These are phyloP conservation scores for Macquaria ambigua DNA, from an alignment of 2,113 vertebrate genomes.

Conservation along the genomic window DNA sequence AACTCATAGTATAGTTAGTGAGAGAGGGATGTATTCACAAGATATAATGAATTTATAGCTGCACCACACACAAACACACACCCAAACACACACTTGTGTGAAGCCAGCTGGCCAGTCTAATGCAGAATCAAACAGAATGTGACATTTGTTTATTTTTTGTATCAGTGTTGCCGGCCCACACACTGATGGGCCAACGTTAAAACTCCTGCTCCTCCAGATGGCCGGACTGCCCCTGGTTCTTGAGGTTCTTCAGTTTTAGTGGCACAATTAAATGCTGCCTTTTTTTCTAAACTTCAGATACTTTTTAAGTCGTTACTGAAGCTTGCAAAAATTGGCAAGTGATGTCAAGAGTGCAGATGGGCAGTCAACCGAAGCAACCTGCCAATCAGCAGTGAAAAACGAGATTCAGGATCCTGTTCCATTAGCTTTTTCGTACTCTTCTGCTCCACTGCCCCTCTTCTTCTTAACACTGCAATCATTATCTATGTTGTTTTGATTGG, in stretches of 20 bases:
- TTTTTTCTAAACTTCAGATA: slow-evolving; percentile 7
- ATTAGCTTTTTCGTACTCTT: background rate
- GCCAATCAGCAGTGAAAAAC: slow-evolving; percentile 32
- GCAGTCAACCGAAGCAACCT: slow-evolving; percentile 29
- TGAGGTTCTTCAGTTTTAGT: slow-evolving; percentile 27
- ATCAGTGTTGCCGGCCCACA: slow-evolving; percentile 1
- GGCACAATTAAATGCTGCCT: slow-evolving; percentile 1
- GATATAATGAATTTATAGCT: slow-evolving; percentile 17
- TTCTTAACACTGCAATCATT: slow-evolving; percentile 7
- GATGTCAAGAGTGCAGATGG: slow-evolving; percentile 10
- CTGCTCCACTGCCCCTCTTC: background rate
- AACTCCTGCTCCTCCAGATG: slow-evolving; percentile 52
- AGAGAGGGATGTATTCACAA: background rate
- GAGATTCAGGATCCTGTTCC: slow-evolving; percentile 11
- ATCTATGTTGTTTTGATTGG: slow-evolving; percentile 18
- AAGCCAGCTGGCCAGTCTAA: slow-evolving; percentile 34
- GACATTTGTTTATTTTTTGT: slow-evolving; percentile 28
- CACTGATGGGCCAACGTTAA: slow-evolving; percentile 13
- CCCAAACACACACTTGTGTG: background rate
- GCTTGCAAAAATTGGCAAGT: background rate
- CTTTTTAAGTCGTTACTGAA: slow-evolving; percentile 31
- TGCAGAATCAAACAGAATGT: slow-evolving; percentile 42
- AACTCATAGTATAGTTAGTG: background rate
- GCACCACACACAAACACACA: background rate
- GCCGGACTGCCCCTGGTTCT: slow-evolving; percentile 31